Evolutionary conservation across 2,888 invertebrate species (phyloP).

Genomic region (Caprella mutica): DNA sequence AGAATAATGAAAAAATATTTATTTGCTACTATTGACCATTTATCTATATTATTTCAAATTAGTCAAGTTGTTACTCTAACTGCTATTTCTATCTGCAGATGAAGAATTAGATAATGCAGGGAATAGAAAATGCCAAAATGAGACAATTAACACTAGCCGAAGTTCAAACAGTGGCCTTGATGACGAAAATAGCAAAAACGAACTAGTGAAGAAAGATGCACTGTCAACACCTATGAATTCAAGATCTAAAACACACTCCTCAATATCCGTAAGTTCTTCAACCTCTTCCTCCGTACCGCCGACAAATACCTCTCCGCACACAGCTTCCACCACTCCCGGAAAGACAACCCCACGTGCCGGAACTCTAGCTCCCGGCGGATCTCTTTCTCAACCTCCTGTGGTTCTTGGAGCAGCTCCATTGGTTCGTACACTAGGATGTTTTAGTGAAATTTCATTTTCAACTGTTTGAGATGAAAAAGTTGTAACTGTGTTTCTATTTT

Average conservation of each 20-base stretch:
- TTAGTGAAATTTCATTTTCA: too few relatives aligned
- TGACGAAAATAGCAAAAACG: background rate
- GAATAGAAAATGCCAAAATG: background rate
- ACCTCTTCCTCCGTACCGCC: background rate
- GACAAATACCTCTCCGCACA: background rate
- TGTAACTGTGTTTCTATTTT: too few relatives aligned
- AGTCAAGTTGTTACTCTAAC: too few relatives aligned
- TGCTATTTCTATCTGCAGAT: background rate
- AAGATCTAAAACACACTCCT: background rate
- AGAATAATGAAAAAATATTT: too few relatives aligned
- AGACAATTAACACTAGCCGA: background rate
- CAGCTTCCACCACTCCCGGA: constrained; percentile 1
- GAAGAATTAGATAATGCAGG: background rate
- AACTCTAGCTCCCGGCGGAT: constrained; percentile 19
- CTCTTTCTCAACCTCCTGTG: constrained; percentile 17
- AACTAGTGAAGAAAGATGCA: background rate
- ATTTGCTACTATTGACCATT: too few relatives aligned
- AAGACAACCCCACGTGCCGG: constrained; percentile 11
- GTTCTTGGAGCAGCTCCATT: too few relatives aligned
- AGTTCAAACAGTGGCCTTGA: background rate
- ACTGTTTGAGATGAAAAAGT: too few relatives aligned
- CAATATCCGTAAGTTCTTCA: background rate
- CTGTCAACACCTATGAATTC: background rate
- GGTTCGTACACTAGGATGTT: too few relatives aligned
- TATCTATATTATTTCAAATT: too few relatives aligned